Evolutionary conservation across 1,140 invertebrate species (phyloP).

Genomic region (Saccostrea echinata): DNA sequence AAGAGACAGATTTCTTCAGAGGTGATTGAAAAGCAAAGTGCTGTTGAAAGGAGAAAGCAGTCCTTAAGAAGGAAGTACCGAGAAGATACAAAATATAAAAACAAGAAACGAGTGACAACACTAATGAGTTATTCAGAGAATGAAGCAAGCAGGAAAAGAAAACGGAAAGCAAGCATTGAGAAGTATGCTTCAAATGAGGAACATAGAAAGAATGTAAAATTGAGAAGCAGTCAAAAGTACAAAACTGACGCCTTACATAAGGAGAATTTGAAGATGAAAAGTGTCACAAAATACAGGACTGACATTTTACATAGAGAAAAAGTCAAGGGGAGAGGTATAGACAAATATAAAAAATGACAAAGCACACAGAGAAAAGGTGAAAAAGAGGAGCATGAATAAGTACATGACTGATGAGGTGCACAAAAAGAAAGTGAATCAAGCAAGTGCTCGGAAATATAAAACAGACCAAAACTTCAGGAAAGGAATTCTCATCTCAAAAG

Average conservation of each 20-base stretch:
- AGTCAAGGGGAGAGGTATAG: background rate
- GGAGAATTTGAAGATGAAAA: background rate
- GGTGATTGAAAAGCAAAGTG: background rate
- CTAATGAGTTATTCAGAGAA: background rate
- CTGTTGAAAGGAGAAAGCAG: background rate
- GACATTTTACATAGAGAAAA: too few relatives aligned
- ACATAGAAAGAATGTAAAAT: background rate
- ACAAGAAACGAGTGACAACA: background rate
- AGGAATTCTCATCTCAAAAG: too few relatives aligned
- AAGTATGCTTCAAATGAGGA: slow-evolving; percentile 9
- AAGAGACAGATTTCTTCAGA: background rate
- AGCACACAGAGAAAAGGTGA: too few relatives aligned
- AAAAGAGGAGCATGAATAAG: slow-evolving; percentile 19
- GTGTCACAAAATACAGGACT: slow-evolving; percentile 15
- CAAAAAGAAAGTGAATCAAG: too few relatives aligned
- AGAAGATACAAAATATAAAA: background rate
- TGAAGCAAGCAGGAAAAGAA: background rate
- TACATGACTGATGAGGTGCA: background rate
- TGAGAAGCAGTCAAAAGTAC: slow-evolving; percentile 13
- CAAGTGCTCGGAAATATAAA: too few relatives aligned
- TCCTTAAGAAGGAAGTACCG: background rate
- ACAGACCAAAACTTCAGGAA: too few relatives aligned
- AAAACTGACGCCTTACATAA: background rate
- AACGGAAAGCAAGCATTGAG: slow-evolving; percentile 10
- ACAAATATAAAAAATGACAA: background rate